Base-by-base conservation (phyloP, 2,797 vertebrate species). In the Nyctalus aviator region DNA sequence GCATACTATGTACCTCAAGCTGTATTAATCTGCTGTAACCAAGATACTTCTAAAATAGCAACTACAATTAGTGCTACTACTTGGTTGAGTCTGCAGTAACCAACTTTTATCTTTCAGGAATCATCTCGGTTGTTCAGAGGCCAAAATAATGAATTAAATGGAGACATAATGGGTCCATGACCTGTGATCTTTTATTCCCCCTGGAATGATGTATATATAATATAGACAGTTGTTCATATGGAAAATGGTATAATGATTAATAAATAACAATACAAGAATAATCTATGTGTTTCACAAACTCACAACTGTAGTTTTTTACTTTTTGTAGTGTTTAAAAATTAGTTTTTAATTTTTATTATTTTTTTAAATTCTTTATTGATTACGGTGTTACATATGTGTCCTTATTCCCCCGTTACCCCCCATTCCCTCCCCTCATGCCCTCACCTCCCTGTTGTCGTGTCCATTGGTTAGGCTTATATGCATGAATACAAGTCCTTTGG, bases 131-230 rank as follows among this genome's bases (percentile, higher is more conserved):
- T 50, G 73, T 88, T 41, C 23, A 79, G 23, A 13, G 48, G 18
- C 18, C 35, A 72, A 77, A 77, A 90, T 72, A 55, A 27, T 84
- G 25, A 81, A 76, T 84, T 87, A 59, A 90, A 17, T 84, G 27
- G 37, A 84, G 37, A 77, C 41, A 72, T 46, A 10, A 81, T 32
- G 7, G 41, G 21, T 21, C 30, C 5, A 30, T 41, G 32, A 44
- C 2, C 23, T 32, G 20, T 59, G 35, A 72, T 59, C 9, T 75
- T 95, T 92, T 76, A 30, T 53, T 93, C 25, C 21, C 46, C 48
- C 12, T 77, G 23, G n/a, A 50, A 77, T 77, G n/a, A 77, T 55
- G 12, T 55, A 35, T 55, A 55, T 35, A 55, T 77, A 77, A 35
- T 77, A 35, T 15, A 25, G 14, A 77, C n/a, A 35, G 12, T 53